Base-by-base conservation (phyloP, 2,113 vertebrate genomes). In the Semnornis frantzii region DNA sequence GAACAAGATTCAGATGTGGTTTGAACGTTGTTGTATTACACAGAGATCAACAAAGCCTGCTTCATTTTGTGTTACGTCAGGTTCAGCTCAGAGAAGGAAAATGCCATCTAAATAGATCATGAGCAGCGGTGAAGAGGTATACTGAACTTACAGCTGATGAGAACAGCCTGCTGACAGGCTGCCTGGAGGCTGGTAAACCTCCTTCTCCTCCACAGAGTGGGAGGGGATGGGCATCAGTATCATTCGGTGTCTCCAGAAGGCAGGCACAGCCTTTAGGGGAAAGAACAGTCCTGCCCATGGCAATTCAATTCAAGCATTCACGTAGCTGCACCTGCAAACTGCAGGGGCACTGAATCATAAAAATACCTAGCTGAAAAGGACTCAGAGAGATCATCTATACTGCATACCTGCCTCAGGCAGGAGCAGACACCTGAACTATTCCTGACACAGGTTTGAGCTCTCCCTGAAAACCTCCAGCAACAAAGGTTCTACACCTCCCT, bases 1-100 rank as follows among this genome's bases (percentile, higher is more conserved):
- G 92, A 90, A 64, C 93, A 86, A 90, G 92, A 93, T 84, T 95
- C 83, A 92, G 90, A 90, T 81, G 55, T 70, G 77, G 71, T 95
- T 90, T 84, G 92, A 69, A 73, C 50, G 80, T 27, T 93, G 84
- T 20, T 94, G 76, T 64, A 73, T 69, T 76, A 71, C 17, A 17
- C 21, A 46, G 25, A 88, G 90, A 81, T 87, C 74, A 65, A 75
- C 73, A 59, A 87, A 66, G 94, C 28, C 82, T 30, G n/a, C 87
- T 82, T 86, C 79, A 15, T 82, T 93, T 95, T 28, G 59, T 82
- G 31, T 85, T 84, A 82, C 12, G 82, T 71, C 72, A 77, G 87
- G 85, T 63, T 89, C 63, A 8, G 25, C 91, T 74, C 76, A 10
- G 60, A 94, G 86, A 31, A 54, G 54, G 82, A 78, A 92, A 96